Conservation (phyloP, 2,113 vertebrate genomes). For the Indri indri region DNA sequence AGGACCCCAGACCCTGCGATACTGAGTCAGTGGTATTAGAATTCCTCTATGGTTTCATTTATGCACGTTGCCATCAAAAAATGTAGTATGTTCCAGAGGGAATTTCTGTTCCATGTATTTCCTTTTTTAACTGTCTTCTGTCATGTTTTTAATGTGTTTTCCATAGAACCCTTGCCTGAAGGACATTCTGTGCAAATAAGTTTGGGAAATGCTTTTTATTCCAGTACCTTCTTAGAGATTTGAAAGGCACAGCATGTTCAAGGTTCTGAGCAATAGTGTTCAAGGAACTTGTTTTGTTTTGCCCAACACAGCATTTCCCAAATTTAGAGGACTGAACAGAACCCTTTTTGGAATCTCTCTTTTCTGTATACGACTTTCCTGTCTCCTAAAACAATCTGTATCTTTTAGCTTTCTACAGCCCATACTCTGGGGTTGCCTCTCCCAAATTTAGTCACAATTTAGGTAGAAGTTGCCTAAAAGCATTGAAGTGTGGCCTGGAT, state of each 20-base stretch:
- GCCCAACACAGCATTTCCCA: background rate
- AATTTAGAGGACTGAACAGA: background rate
- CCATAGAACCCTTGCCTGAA: background rate
- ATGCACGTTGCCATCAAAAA: background rate
- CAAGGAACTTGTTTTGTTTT: background rate
- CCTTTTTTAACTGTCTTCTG: background rate
- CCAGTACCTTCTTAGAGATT: background rate
- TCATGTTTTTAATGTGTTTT: background rate
- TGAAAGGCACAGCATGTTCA: background rate
- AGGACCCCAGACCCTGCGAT: background rate
- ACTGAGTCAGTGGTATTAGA: too few relatives aligned
- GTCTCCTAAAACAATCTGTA: background rate
- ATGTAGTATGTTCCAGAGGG: background rate
- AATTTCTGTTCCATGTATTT: background rate
- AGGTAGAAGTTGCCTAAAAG: background rate
- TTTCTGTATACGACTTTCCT: background rate
- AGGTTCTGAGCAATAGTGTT: background rate
- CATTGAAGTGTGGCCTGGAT: background rate
- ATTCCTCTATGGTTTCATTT: background rate
- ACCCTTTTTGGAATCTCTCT: background rate
- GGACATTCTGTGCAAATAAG: background rate
- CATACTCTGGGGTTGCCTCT: background rate
- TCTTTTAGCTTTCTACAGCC: background rate
- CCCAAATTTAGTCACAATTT: background rate
- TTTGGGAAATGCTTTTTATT: constrained; percentile 22